Conservation (phyloP, 2,888 invertebrate species). For the Colletes collaris region DNA sequence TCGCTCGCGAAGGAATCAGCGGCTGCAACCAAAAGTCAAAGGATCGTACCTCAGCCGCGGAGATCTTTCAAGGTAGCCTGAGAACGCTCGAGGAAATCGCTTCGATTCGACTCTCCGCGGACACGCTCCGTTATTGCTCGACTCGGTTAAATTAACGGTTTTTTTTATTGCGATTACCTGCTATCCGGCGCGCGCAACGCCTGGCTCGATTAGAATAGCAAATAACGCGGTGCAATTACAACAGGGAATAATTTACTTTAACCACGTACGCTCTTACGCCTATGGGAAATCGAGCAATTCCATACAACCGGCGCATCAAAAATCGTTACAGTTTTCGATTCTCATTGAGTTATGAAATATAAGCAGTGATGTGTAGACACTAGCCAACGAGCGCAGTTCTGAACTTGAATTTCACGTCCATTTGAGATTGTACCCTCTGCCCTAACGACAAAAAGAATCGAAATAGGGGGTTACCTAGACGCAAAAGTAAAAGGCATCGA, state of each 20-base stretch:
- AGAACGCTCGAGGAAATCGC: constrained; percentile 39
- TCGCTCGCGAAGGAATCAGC: constrained; percentile 61
- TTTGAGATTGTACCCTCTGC: too few relatives aligned
- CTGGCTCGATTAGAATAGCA: constrained; percentile 38
- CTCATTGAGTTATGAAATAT: too few relatives aligned
- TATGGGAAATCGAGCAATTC: too few relatives aligned
- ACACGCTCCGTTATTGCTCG: constrained; percentile 1
- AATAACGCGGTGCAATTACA: constrained; percentile 5
- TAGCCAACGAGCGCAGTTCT: too few relatives aligned
- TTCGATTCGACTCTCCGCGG: constrained; percentile 8
- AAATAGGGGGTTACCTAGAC: constrained; percentile 44
- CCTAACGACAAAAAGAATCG: too few relatives aligned
- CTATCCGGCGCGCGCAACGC: neutral
- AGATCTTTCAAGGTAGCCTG: constrained; percentile 62
- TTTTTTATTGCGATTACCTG: constrained; percentile 9
- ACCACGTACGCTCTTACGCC: too few relatives aligned
- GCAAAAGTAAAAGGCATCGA: constrained; percentile 65
- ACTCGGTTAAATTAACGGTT: constrained; percentile 30
- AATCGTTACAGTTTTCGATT: too few relatives aligned
- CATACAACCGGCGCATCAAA: too few relatives aligned
- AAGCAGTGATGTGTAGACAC: too few relatives aligned
- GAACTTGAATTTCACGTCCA: too few relatives aligned
- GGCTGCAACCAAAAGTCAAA: constrained; percentile 63
- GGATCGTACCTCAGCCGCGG: constrained; percentile 45
- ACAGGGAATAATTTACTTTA: constrained; percentile 21